Percentiles rank a stretch among this genome's conserved stretches.
These are phyloP conservation scores for Dendrocincla tyrannina DNA, from an alignment of 2,797 vertebrate species.

Conservation along the genomic window DNA sequence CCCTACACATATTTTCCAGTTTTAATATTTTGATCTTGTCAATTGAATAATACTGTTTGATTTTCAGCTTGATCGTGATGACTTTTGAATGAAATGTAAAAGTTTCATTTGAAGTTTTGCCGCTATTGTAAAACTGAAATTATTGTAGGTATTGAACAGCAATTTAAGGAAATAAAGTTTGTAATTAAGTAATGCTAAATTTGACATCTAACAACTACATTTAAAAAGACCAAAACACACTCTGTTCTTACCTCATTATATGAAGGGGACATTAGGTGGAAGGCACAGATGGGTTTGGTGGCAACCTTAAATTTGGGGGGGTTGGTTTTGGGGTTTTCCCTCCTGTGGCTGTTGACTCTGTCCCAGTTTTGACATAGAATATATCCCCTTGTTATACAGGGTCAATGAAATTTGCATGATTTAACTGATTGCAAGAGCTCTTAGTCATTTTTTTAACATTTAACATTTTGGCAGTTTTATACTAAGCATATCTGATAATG, in stretches of 20 bases:
- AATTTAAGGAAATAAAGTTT: background rate
- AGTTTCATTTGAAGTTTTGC: background rate
- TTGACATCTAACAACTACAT: background rate
- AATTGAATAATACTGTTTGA: background rate
- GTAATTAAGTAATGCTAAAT: constrained; percentile 3
- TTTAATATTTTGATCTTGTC: background rate
- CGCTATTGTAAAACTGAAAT: background rate
- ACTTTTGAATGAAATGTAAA: background rate
- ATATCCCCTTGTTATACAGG: background rate
- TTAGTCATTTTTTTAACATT: background rate
- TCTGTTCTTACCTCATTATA: background rate
- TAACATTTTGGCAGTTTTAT: background rate
- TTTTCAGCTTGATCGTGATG: background rate
- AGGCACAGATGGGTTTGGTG: background rate
- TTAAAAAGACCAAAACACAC: background rate
- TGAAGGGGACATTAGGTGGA: background rate
- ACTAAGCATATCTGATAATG: background rate
- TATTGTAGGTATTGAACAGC: background rate
- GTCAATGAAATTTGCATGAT: background rate
- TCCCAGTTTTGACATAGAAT: background rate
- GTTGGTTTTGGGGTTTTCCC: background rate
- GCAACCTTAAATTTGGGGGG: background rate
- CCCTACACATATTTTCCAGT: background rate
- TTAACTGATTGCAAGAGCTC: constrained; percentile 13
- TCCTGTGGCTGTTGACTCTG: background rate